Base-by-base conservation (phyloP, 2,797 vertebrate genomes). In the Melanotaenia nigrans region DNA sequence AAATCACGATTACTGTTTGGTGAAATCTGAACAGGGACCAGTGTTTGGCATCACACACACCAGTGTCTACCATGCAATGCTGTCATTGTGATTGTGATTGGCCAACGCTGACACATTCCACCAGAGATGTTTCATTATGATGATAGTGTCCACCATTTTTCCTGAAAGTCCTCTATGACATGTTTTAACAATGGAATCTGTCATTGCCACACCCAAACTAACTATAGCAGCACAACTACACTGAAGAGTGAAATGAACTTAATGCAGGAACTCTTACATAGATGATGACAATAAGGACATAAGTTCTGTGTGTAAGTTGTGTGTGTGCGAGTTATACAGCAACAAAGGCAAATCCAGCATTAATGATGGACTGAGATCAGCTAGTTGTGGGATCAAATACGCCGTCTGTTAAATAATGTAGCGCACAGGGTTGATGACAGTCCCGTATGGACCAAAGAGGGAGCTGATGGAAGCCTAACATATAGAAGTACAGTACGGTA, bases 381-480 rank as follows among this genome's bases (percentile, higher is more conserved):
- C 85, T 73, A 85, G 81, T 73, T 68, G 75, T 63, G 85, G 89
- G 88, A 93, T 93, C 91, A 93, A 93, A 94, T 90, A 86, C 80
- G 66, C 74, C 11, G 40, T 82, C 88, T 92, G 86, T 73, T 94
- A 85, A 94, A 94, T 94, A 92, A 94, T 94, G 90, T 84, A 93
- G 74, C 8, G 33, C 56, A 81, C 68, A 13, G 87, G 85, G 82
- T 85, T 71, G 77, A 71, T 65, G 84, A 81, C 83, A 75, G 87
- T 92, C 92, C 91, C 91, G 71, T 70, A 87, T 79, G 88, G 87
- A 87, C 67, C 73, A 60, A 74, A 78, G 72, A 81, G 59, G 65
- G 72, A 70, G 59, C 65, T 71, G 85, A 69, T 81, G 64, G 77
- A 79, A 81, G 68, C 59, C 61, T 72, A 84, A 90, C 58, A 82